phyloP scores from a whole-genome alignment of 2,888 invertebrate species.

The Amphipyra tragopoginis region DNA sequence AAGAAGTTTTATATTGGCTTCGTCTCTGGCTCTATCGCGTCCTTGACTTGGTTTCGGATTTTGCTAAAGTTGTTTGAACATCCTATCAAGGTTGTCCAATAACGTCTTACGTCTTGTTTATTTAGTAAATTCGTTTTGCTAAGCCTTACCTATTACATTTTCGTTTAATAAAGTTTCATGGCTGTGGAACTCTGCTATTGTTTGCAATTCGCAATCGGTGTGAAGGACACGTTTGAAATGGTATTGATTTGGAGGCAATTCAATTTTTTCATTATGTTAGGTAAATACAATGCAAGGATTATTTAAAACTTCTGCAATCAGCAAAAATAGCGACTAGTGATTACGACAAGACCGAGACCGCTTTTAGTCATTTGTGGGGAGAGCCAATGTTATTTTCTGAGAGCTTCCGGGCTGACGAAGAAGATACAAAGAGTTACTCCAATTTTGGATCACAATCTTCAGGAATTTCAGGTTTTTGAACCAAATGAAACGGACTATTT shows the following conservation, averaged over 20 bases:
- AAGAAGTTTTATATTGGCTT: slow-evolving; percentile 55
- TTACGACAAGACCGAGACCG: no score
- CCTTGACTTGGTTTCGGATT: slow-evolving; percentile 43
- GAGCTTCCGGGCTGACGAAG: no score
- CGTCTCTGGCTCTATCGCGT: slow-evolving; percentile 29
- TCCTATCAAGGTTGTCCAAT: slow-evolving; percentile 31
- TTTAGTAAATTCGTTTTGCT: slow-evolving; percentile 25
- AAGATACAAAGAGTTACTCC: no score
- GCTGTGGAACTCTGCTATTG: slow-evolving; percentile 17
- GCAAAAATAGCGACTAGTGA: no score
- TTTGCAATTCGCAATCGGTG: slow-evolving; percentile 30
- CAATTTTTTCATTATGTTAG: no score
- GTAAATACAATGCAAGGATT: no score
- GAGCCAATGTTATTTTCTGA: no score
- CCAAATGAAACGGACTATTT: no score
- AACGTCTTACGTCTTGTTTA: slow-evolving; percentile 25
- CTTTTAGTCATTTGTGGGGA: no score
- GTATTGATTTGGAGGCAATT: slow-evolving; percentile 24
- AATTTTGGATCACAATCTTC: no score
- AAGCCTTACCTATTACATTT: slow-evolving; percentile 20
- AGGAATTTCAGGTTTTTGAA: no score
- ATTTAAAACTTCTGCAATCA: no score
- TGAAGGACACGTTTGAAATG: slow-evolving; percentile 39
- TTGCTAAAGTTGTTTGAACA: slow-evolving; percentile 36
- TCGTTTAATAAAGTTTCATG: slow-evolving; percentile 16